Conservation (phyloP, 1,140 invertebrate species). For the Euwallacea fornicatus region DNA sequence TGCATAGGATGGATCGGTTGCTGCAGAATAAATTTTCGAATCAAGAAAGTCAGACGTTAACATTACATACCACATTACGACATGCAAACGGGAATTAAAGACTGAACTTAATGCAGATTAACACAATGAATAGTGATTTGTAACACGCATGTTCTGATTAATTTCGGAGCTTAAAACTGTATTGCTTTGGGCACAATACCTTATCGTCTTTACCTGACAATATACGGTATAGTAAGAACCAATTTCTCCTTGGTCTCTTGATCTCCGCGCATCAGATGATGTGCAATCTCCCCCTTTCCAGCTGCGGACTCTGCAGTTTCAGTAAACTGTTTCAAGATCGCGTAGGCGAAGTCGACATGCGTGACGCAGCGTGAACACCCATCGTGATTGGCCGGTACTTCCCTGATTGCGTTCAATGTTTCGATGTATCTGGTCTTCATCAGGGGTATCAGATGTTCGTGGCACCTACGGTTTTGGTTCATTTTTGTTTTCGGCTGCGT, state of each 20-base stretch:
- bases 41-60: not conserved
- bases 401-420: slow-evolving; percentile 41
- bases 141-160: too few species aligned
- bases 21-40: slow-evolving; percentile 39
- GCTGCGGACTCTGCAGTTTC: slow-evolving; percentile 57
- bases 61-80: too few species aligned
- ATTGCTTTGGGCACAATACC: not conserved
- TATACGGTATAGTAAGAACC: slow-evolving; percentile 57
- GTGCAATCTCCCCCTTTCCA: slow-evolving; percentile 60
- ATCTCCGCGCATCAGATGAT: slow-evolving; percentile 56
- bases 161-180: not conserved
- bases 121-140: too few species aligned
- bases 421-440: slow-evolving; percentile 47
- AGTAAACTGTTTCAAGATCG: slow-evolving; percentile 55
- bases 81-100: too few species aligned
- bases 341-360: slow-evolving; percentile 51
- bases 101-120: too few species aligned
- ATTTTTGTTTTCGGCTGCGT: not conserved
- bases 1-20: slow-evolving; percentile 42
- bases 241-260: slow-evolving; percentile 56
- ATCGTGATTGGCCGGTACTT: slow-evolving; percentile 35
- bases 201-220: slow-evolving; percentile 55
- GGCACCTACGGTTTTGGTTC: slow-evolving; percentile 32
- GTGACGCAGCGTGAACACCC: slow-evolving; percentile 47
- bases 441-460: slow-evolving; percentile 46